Evolutionary conservation across 2,797 vertebrate species (phyloP), one percentile per base, ranked within the genome.

Genomic region (Phoeniculus purpureus): DNA sequence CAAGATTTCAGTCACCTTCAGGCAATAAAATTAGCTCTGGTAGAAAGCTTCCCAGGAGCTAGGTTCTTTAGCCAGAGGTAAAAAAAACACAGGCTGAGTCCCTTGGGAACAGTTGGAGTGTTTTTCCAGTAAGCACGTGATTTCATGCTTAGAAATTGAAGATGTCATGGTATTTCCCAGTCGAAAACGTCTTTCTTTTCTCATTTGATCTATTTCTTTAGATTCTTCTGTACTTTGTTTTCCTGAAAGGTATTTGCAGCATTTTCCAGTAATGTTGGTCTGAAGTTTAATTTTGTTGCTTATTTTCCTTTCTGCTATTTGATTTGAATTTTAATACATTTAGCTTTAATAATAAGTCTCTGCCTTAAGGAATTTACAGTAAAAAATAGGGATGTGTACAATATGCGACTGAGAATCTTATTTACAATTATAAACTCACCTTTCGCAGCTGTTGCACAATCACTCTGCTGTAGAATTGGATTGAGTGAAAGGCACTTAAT

Each of bases 271-370:
- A 29, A 29, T 67, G 31, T 82, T 81, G 27, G n/a, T 60, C 61
- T 50, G 27, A 74, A 73, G 40, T 77, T 90, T 93, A 89, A 86
- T 73, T 90, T 89, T 73, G 73, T 83, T 89, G 62, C 21, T 88
- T 87, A 37, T 89, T 94, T 95, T 77, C 25, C 15, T 90, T 81
- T 70, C 81, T 73, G 66, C 56, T 50, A 10, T 90, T 90, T 9
- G 0, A 56, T 52, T 85, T 76, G 56, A 87, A 87, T 93, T 91
- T 89, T 62, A 91, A 83, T 75, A 48, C 50, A 40, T 87, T 94
- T 87, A 89, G n/a, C 71, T 76, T 88, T 92, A 79, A 43, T 92
- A 79, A 43, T 73, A 37, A 52, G 54, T 47, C 58, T 90, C 56
- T 74, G 81, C 88, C 74, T 58, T 56, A 32, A 94, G 88, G 64